phyloP scores from a whole-genome alignment of 2,888 invertebrate species.

The Amitus sp. region DNA sequence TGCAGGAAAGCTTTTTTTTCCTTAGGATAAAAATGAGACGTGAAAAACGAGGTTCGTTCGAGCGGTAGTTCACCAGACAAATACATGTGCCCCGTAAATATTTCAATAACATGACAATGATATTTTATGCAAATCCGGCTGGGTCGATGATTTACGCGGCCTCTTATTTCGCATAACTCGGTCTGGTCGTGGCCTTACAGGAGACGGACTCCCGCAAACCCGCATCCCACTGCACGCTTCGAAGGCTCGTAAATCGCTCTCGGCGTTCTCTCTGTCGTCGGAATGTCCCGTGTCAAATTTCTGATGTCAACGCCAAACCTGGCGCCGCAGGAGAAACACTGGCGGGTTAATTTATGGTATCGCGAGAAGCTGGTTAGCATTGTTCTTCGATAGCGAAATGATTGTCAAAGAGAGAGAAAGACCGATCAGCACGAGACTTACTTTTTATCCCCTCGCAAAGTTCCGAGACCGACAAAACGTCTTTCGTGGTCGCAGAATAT shows the following conservation, averaged over 20 bases:
- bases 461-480: neutral
- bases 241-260: constrained; percentile 36
- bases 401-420: constrained; percentile 16
- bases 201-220: constrained; percentile 23
- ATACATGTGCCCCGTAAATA: constrained; percentile 30
- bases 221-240: constrained; percentile 17
- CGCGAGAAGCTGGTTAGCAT: constrained; percentile 38
- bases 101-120: constrained; percentile 29
- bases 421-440: neutral
- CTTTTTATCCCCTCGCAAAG: constrained; percentile 19
- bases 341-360: constrained; percentile 44
- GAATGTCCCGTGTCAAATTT: constrained; percentile 48
- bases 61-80: constrained; percentile 13
- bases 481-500: constrained; percentile 26
- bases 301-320: constrained; percentile 43
- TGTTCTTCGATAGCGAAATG: constrained; percentile 28
- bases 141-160: constrained; percentile 29
- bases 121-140: constrained; percentile 25
- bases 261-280: constrained; percentile 39
- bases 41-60: neutral
- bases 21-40: neutral
- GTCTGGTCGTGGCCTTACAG: constrained; percentile 12
- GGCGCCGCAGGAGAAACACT: constrained; percentile 40
- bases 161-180: constrained; percentile 21
- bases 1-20: too few relatives aligned